Base-by-base conservation (phyloP, 2,888 invertebrate genomes). In the Augiades crinisus region DNA sequence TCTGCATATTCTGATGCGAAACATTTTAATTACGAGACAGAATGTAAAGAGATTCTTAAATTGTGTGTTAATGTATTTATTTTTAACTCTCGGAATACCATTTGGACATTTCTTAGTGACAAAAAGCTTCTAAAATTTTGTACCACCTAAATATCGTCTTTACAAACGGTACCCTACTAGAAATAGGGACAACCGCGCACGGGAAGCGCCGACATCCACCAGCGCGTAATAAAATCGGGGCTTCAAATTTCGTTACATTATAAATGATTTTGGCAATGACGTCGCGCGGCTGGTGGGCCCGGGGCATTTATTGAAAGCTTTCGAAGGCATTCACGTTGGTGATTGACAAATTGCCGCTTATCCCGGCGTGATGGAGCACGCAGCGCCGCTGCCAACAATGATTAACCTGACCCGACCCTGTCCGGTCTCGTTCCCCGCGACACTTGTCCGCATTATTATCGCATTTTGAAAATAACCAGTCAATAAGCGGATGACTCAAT, bases 311-410 rank as follows among this genome's bases (percentile, higher is more conserved):
- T 51, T 56, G 54, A 56, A 59, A 56, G 56, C 59, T 56, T 61
- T 56, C 50, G 57, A 51, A 57, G 49, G 59, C 50, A 51, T 50
- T 56, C 49, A 30, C 54, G 72, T 36, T 68, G 70, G 72, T 79
- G 81, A 83, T 81, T 84, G 85, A 86, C 81, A 84, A 82, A 87
- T 87, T 76, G 77, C 72, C 72, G 70, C 64, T 76, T 81, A 80
- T 73, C 79, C 73, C 64, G 58, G 65, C 67, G 69, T 67, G 75
- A 70, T 68, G 70, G 70, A 62, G 65, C 67, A 64, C 40, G 40
- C 46, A 33, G 41, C 21, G 12, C 13, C 53, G 58, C 47, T 30
- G 49, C 44, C 67, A 72, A 71, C 74, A 72, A 73, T 73, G 70
- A 76, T 78, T 76, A 74, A 77, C 75, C 75, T 68, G 51, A 21